Conservation (phyloP, 2,888 invertebrate genomes). For the Eretmocerus hayati region DNA sequence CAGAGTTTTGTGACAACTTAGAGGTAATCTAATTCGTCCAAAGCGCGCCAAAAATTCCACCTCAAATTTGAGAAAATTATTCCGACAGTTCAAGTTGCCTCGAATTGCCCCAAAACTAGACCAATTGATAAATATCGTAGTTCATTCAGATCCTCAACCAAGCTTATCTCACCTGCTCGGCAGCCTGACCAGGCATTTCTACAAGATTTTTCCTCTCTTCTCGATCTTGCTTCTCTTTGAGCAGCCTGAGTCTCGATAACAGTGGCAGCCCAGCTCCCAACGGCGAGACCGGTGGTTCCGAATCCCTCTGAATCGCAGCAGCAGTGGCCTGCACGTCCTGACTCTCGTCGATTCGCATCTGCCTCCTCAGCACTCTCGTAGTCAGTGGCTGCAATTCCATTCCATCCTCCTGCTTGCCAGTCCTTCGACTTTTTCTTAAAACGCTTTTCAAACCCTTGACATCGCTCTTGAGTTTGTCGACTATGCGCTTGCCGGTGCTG, state of each 20-base stretch:
- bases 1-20: too few species aligned
- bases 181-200: slow-evolving; percentile 29
- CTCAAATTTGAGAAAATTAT: too few species aligned
- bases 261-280: slow-evolving; percentile 80
- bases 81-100: too few species aligned
- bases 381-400: slow-evolving; percentile 62
- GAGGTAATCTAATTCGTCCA: too few species aligned
- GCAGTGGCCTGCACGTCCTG: slow-evolving; percentile 39
- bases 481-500: slow-evolving; percentile 64
- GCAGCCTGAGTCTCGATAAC: slow-evolving; percentile 66
- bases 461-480: slow-evolving; percentile 76
- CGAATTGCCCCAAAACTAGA: too few species aligned
- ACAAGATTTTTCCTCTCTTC: slow-evolving; percentile 41
- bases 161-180: slow-evolving; percentile 26
- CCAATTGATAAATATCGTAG: too few species aligned
- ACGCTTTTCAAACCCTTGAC: slow-evolving; percentile 66
- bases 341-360: slow-evolving; percentile 47
- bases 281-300: slow-evolving; percentile 63
- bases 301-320: too few species aligned
- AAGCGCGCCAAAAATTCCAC: too few species aligned
- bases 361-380: slow-evolving; percentile 44
- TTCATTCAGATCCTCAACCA: too few species aligned
- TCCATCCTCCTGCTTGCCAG: slow-evolving; percentile 52
- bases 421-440: slow-evolving; percentile 51
- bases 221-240: slow-evolving; percentile 76